phyloP scores from a whole-genome alignment of 2,113 vertebrate genomes.

The Haemorhous mexicanus region DNA sequence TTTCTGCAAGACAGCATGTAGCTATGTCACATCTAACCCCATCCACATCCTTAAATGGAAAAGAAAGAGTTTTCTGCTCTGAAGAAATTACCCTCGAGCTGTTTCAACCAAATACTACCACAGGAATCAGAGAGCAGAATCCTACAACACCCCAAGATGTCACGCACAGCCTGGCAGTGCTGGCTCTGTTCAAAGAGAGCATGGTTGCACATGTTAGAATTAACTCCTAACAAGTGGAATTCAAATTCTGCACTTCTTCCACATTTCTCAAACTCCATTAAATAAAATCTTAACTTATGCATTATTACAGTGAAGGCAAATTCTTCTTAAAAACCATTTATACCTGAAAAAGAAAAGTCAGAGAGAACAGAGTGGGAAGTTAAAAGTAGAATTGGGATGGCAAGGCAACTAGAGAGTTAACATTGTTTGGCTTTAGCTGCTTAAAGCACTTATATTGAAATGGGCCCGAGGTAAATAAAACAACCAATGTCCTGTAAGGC shows the following conservation, averaged over 20 bases:
- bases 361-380: neutral
- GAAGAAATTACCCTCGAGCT: neutral
- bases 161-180: neutral
- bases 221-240: neutral
- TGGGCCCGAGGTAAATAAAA: slow-evolving; percentile 27
- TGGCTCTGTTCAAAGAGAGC: neutral
- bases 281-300: neutral
- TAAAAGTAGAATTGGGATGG: neutral
- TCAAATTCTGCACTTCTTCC: neutral
- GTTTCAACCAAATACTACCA: neutral
- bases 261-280: neutral
- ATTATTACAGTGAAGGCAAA: neutral
- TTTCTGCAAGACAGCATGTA: neutral
- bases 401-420: neutral
- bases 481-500: neutral
- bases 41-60: neutral
- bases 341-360: neutral
- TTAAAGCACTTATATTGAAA: slow-evolving; percentile 18
- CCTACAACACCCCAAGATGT: neutral
- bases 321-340: neutral
- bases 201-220: accelerated
- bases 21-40: neutral
- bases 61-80: neutral
- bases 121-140: neutral
- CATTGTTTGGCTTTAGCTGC: slow-evolving; percentile 20